Evolutionary conservation across 2,888 invertebrate species (phyloP), one percentile per base, ranked within the genome.

Genomic region (Allophyes oxyacanthae): DNA sequence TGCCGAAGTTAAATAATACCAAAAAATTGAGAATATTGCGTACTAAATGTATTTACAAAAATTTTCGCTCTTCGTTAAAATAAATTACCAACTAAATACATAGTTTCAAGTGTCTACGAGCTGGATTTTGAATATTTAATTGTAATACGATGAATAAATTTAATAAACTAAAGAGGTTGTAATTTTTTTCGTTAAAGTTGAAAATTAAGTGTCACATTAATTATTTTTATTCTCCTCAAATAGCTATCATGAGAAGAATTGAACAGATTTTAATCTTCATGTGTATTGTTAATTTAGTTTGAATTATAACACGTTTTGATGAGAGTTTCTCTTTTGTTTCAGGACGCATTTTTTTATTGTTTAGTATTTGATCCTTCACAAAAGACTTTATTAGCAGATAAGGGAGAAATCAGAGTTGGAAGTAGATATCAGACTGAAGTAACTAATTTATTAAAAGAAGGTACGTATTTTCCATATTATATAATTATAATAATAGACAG

Each of bases 311-410:
- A 52, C 33, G 28, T 64, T 42, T 51, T 75, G 33, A 76, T 58
- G 40, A 15, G 13, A 66, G 32, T 72, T 55, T 61, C 46, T 81
- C 86, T 83, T 84, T 91, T 90, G 88, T 95, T 95, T 76, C 95
- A 99, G 96, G 99, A 99, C 94, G 97, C 98, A 90, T 99, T 99
- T 96, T 99, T 99, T 95, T 99, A 99, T 95, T 99, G 99, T 91
- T 95, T 99, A 93, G 99, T 99, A 82, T 99, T 99, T 94, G 99
- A 99, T 95, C 99, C 99, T 79, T 97, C 98, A 93, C 99, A 99
- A 95, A 99, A 99, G 95, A 99, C 99, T 81, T 95, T 99, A 87
- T 95, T 99, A 89, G 99, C 99, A 82, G 99, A 99, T 95, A 99
- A 99, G 95, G 99, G 98, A 87, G 98, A 98, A 95, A 99, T 98